Base-by-base conservation (phyloP, 2,113 vertebrate species). In the Brachionichthys hirsutus region DNA sequence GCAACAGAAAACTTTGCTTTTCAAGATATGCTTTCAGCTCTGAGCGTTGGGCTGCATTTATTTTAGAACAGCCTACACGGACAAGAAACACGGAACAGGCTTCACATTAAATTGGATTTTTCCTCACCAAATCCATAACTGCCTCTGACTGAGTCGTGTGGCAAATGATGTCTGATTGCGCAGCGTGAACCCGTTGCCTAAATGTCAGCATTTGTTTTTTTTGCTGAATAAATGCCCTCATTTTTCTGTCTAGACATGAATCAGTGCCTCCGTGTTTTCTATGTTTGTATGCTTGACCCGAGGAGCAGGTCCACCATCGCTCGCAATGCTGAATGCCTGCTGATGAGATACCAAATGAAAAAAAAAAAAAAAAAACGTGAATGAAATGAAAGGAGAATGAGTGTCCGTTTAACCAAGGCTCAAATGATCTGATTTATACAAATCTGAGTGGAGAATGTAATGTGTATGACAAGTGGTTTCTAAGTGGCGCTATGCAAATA, bases 101-200 rank as follows among this genome's bases (percentile, higher is more conserved):
- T 62, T 64, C 34, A 52, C 60, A 70, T 78, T 79, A 78, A 75
- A 77, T 67, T 38, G 57, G 78, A 84, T 63, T 83, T 72, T 73
- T 78, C 73, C 68, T 60, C n/a, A 17, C 42, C 62, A 65, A 68
- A 56, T 55, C 14, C 41, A 57, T 42, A 63, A 64, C 66, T 24
- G 58, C 67, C 73, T 52, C 74, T 70, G 70, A 57, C 85, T 62
- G 69, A 54, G 77, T 71, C 54, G 74, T 55, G 67, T 60, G 58
- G 68, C 80, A 86, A 85, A 81, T 66, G 74, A 77, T 50, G 43
- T 55, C 73, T 88, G 85, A 89, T 88, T 90, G 84, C 85, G 67
- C 88, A 85, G 85, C 67, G 6, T 63, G 88, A 82, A 67, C 75
- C 60, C 57, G 64, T 76, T 59, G 24, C 49, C 40, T 79, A 80